Evolutionary conservation across 2,888 invertebrate species (phyloP).

Genomic region (Campoplex capitator): DNA sequence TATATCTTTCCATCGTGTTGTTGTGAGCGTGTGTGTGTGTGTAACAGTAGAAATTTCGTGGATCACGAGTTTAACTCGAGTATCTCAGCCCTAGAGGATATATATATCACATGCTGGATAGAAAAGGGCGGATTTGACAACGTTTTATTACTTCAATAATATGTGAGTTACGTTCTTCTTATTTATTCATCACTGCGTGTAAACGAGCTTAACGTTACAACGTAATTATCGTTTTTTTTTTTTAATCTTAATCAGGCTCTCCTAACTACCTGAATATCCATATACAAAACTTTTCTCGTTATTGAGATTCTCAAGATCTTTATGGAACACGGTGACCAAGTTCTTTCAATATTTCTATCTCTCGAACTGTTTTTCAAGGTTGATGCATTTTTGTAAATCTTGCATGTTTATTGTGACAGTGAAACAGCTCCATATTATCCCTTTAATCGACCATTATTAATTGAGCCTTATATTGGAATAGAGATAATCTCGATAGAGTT

Average conservation of each 20-base stretch:
- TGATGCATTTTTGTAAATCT: no score
- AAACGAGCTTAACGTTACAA: no score
- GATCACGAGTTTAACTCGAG: slow-evolving; percentile 35
- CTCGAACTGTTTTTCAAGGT: no score
- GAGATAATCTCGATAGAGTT: no score
- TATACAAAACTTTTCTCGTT: neutral
- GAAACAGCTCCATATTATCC: no score
- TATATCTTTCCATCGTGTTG: neutral
- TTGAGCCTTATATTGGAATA: no score
- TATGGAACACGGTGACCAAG: neutral
- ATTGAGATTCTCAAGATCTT: neutral
- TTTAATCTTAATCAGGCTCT: no score
- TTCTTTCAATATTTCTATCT: neutral
- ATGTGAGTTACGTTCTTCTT: neutral
- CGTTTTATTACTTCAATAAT: neutral
- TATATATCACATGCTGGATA: neutral
- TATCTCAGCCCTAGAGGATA: slow-evolving; percentile 23
- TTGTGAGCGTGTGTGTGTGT: neutral
- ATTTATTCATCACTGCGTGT: neutral
- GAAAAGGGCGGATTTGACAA: neutral
- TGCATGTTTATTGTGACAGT: no score
- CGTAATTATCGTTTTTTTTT: no score
- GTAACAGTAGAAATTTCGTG: slow-evolving; percentile 1
- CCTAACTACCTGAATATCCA: neutral
- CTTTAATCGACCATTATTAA: no score